phyloP scores from a whole-genome alignment of 2,113 vertebrate genomes.

The Octodon degus region DNA sequence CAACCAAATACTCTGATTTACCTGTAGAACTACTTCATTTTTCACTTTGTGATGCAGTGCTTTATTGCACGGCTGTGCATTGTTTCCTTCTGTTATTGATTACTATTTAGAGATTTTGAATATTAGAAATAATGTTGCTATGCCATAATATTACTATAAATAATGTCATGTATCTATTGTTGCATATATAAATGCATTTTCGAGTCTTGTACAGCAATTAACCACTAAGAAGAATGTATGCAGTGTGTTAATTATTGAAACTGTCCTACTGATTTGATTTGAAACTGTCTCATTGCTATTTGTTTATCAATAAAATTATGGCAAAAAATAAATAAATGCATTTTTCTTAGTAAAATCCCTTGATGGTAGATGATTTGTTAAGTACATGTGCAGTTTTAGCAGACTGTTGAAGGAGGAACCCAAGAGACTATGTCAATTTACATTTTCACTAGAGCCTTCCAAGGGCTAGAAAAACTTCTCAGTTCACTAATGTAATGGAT shows the following conservation, averaged over 20 bases:
- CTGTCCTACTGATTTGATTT: no score
- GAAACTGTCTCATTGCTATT: no score
- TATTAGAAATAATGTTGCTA: not conserved
- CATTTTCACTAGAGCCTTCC: not conserved
- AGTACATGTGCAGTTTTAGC: not conserved
- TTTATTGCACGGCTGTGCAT: not conserved
- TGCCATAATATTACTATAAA: no score
- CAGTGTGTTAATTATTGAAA: no score
- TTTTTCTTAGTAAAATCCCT: not conserved
- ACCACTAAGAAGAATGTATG: no score
- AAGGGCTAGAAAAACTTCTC: not conserved
- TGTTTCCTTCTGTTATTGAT: not conserved
- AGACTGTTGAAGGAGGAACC: not conserved
- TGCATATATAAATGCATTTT: not conserved
- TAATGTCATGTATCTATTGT: not conserved
- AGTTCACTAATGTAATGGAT: not conserved
- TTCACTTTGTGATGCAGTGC: not conserved
- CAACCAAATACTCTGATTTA: not conserved
- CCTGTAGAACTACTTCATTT: not conserved
- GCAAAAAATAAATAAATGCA: no score
- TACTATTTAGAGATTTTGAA: not conserved
- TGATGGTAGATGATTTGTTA: no score
- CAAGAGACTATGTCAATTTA: not conserved
- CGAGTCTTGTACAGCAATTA: no score
- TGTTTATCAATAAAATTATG: no score